Conservation (phyloP, 2,113 vertebrate genomes). For the Amphilophus citrinellus region DNA sequence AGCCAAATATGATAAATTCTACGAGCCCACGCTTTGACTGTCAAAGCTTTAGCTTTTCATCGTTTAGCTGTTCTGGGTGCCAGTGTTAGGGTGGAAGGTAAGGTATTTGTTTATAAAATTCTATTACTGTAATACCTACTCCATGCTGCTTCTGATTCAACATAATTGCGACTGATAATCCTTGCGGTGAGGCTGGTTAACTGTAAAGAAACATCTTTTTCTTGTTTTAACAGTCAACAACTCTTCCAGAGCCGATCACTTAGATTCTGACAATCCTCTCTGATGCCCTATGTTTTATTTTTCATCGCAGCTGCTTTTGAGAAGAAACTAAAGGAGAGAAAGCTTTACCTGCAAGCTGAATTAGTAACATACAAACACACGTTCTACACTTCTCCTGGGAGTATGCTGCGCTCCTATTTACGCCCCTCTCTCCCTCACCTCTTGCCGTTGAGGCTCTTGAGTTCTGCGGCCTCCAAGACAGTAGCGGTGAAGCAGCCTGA, state of each 20-base stretch:
- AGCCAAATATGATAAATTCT: conserved; percentile 17
- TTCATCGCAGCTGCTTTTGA: neutral
- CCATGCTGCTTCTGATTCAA: neutral
- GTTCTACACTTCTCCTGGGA: neutral
- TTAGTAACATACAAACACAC: neutral
- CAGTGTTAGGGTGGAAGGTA: conserved; percentile 8
- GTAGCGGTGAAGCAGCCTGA: neutral
- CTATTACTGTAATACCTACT: neutral
- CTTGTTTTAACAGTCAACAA: neutral
- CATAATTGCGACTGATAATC: neutral
- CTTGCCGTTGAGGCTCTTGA: conserved; percentile 45
- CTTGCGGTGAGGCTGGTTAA: neutral
- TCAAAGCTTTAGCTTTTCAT: neutral
- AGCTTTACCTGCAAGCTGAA: neutral
- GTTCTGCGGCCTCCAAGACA: conserved; percentile 30
- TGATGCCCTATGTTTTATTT: neutral
- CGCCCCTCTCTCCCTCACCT: conserved; percentile 42
- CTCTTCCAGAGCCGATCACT: neutral
- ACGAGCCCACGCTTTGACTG: neutral
- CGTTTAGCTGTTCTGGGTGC: neutral
- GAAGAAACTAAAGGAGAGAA: neutral
- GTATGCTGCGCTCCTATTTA: conserved; percentile 56
- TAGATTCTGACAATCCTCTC: neutral
- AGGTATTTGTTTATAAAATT: neutral
- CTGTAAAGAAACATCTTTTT: neutral